phyloP scores from a whole-genome alignment of 2,797 vertebrate genomes.

The Erpetoichthys calabaricus region DNA sequence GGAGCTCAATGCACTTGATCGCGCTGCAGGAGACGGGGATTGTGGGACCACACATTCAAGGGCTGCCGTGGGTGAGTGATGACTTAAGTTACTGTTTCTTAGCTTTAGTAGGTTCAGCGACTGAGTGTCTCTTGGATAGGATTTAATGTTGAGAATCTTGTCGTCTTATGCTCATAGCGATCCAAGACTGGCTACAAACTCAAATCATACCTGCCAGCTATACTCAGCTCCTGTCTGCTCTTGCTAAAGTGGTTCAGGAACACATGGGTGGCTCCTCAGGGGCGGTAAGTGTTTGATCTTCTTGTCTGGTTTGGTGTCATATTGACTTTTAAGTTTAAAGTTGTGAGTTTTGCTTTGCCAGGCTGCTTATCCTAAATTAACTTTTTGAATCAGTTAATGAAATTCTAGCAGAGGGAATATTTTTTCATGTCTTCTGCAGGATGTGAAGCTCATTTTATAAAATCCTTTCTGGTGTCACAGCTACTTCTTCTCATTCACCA shows the following conservation, averaged over 20 bases:
- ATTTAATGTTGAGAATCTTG: not conserved
- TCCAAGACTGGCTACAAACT: constrained; percentile 58
- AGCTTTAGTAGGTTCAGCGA: not conserved
- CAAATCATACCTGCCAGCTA: constrained; percentile 45
- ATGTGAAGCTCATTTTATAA: too few relatives aligned
- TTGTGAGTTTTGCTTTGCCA: too few relatives aligned
- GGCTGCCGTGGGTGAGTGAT: constrained; percentile 57
- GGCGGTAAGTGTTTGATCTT: constrained; percentile 44
- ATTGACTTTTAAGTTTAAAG: too few relatives aligned
- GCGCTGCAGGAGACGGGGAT: constrained; percentile 76
- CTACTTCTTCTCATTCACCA: too few relatives aligned
- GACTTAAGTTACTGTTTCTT: too few relatives aligned
- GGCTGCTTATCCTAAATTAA: too few relatives aligned
- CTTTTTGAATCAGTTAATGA: too few relatives aligned
- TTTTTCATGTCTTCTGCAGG: too few relatives aligned
- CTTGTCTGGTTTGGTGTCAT: too few relatives aligned
- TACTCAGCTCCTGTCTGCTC: constrained; percentile 43
- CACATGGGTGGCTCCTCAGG: constrained; percentile 91
- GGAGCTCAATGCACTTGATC: constrained; percentile 73
- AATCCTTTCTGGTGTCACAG: too few relatives aligned
- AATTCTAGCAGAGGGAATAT: too few relatives aligned
- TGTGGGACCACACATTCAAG: constrained; percentile 78
- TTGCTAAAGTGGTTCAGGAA: constrained; percentile 70
- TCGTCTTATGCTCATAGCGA: constrained; percentile 40
- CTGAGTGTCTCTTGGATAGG: not conserved